Evolutionary conservation across 2,888 invertebrate species (phyloP), one percentile per base, ranked within the genome.

Genomic region (Leptinotarsa juncta): DNA sequence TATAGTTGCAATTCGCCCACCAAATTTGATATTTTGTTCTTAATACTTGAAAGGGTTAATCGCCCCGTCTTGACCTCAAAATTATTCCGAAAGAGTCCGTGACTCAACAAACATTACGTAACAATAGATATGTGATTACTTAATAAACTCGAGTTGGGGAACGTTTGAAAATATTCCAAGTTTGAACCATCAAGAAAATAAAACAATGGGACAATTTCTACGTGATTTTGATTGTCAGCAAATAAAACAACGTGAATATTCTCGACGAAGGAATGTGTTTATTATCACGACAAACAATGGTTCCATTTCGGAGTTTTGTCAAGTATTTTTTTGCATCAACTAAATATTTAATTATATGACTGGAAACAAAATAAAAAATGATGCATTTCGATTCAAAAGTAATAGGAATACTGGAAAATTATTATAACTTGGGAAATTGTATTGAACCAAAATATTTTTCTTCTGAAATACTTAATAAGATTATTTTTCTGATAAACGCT

Each of bases 181-280:
- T 23, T 57, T 15, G 23, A 14, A 42, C 10, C 42, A 3, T 26
- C 57, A 57, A 57, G 23, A 26, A 57, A 57, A 23, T 57, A 23
- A 57, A 57, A 57, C 57, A 57, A 57, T 57, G 20, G 57, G 14
- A 15, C 23, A 14, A 57, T 57, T 26, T 57, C 23, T 57, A 57
- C 57, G 57, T 57, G 57, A 20, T 57, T 23, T 57, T 57, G 4
- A 23, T 23, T 20, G 57, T 20, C 57, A 57, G 15, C 57, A 57
- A 15, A 57, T 23, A 26, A 4, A 57, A 57, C 23, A 23, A 23
- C 20, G 57, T 57, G 26, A 23, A 57, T 57, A 23, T 57, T 57
- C 57, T 57, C 57, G 57, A 57, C 15, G 42, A 12, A 42, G 15
- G 23, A 57, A 15, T 23, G 57, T 16, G 57, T 23, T 57, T 23